Conservation (phyloP, 2,888 invertebrate species). For the Acanthosepion esculentum region DNA sequence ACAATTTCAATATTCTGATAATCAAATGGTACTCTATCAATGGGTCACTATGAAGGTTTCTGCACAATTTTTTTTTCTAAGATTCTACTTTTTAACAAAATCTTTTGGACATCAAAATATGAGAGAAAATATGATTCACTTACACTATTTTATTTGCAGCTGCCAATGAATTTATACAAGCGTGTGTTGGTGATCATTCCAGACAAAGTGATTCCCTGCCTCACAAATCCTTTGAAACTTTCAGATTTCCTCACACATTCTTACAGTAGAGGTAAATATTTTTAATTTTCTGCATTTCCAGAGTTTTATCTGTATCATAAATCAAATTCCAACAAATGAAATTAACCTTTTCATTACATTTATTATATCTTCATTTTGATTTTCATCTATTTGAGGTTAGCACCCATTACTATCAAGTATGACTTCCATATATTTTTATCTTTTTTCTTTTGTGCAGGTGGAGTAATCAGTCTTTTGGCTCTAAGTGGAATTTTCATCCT, state of each 20-base stretch:
- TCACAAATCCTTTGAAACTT: constrained; percentile 86
- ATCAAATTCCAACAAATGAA: too few species aligned
- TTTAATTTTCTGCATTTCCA: not conserved
- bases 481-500: constrained; percentile 92
- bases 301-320: too few species aligned
- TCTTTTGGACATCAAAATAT: too few species aligned
- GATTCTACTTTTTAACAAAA: too few species aligned
- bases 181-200: constrained; percentile 87
- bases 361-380: too few species aligned
- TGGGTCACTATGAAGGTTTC: too few species aligned
- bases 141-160: constrained; percentile 64
- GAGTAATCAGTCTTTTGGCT: constrained; percentile 90
- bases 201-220: constrained; percentile 86
- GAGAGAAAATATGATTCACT: not conserved
- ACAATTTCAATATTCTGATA: too few species aligned
- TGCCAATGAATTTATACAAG: constrained; percentile 81
- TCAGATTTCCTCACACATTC: constrained; percentile 95
- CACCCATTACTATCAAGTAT: too few species aligned
- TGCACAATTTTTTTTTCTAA: too few species aligned
- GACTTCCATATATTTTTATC: not conserved
- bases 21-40: too few species aligned
- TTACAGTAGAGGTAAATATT: constrained; percentile 82
- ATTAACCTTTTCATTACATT: too few species aligned
- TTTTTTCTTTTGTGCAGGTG: constrained; percentile 79
- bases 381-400: too few species aligned